Base-by-base conservation (phyloP, 2,113 vertebrate genomes). In the Sprattus sprattus region DNA sequence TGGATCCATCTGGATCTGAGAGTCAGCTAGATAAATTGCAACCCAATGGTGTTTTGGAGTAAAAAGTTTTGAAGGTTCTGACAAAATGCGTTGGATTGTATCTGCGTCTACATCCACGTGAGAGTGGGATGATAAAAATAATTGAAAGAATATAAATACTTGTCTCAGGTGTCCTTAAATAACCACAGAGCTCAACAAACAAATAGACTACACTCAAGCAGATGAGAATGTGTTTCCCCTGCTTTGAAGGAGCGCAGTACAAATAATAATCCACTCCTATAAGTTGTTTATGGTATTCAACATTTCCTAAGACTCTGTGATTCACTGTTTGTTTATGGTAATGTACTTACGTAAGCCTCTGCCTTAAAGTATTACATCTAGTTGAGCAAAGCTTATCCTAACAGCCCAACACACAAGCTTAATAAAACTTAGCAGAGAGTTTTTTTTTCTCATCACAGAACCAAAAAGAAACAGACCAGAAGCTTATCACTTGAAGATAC, bases 231-330 rank as follows among this genome's bases (percentile, higher is more conserved):
- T n/a, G 8, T 25, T 67, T 25, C 2, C 60, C n/a, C n/a, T 67
- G 60, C 60, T n/a, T 67, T 28, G 25, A 28, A 67, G n/a, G 60
- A 67, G 5, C 22, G 25, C n/a, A 57, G 25, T n/a, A 67, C 25
- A 67, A 67, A 54, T 16, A 10, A 67, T 28, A n/a, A n/a, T 67
- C 25, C n/a, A 67, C 22, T 25, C 9, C 60, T 54, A 4, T 54
- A 54, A 20, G 16, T 54, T 54, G 52, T 54, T 54, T 54, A 54
- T 54, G 10, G 60, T 75, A 84, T 81, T 85, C 67, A 47, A 54
- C 49, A 47, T 85, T 80, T 85, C 75, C 52, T 25, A 6, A 50
- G 82, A 85, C 28, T 60, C 57, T 32, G 82, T 18, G 60, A 67
- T 67, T 46, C 64, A 9, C 47, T 22, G 16, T 82, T 84, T 44